phyloP scores from a whole-genome alignment of 1,140 invertebrate species.

The Drosophila fuyamai region DNA sequence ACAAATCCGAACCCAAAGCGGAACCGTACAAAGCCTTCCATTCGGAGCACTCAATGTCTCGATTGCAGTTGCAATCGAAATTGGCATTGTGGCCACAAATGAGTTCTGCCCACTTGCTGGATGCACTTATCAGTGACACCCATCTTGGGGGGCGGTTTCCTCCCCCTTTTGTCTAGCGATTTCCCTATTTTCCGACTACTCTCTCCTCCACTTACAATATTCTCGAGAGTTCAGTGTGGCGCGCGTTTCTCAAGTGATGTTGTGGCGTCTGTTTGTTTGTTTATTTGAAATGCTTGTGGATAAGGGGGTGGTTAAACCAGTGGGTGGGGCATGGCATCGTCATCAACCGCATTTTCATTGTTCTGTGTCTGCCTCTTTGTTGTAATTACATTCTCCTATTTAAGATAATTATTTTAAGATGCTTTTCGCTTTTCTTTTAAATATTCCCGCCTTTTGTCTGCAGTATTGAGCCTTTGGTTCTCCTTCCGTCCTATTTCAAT shows the following conservation, averaged over 20 bases:
- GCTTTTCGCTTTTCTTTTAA: conserved; percentile 50
- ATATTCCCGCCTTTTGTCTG: conserved; percentile 27
- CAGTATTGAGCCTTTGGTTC: conserved; percentile 7
- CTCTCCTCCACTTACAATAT: conserved; percentile 8
- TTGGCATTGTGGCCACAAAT: conserved; percentile 64
- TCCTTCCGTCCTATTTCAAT: conserved; percentile 7
- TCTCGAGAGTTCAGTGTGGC: conserved; percentile 48
- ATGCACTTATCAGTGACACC: conserved; percentile 63
- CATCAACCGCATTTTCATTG: conserved; percentile 17
- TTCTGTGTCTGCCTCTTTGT: conserved; percentile 31
- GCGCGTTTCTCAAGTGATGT: conserved; percentile 63
- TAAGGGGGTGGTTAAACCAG: conserved; percentile 2
- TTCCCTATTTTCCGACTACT: conserved; percentile 2
- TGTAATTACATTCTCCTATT: conserved; percentile 62
- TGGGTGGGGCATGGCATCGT: conserved; percentile 15
- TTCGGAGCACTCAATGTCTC: conserved; percentile 66
- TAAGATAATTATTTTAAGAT: conserved; percentile 67
- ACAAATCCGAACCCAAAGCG: conserved; percentile 13
- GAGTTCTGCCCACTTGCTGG: conserved; percentile 35
- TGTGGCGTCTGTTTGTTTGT: conserved; percentile 70
- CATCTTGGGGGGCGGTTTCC: conserved; percentile 11
- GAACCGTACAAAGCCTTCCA: conserved; percentile 19
- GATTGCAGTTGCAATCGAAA: conserved; percentile 76
- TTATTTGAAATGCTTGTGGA: conserved; percentile 44
- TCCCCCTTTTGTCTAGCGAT: neutral